Evolutionary conservation across 2,113 vertebrate species (phyloP).

Genomic region (Semnopithecus entellus): DNA sequence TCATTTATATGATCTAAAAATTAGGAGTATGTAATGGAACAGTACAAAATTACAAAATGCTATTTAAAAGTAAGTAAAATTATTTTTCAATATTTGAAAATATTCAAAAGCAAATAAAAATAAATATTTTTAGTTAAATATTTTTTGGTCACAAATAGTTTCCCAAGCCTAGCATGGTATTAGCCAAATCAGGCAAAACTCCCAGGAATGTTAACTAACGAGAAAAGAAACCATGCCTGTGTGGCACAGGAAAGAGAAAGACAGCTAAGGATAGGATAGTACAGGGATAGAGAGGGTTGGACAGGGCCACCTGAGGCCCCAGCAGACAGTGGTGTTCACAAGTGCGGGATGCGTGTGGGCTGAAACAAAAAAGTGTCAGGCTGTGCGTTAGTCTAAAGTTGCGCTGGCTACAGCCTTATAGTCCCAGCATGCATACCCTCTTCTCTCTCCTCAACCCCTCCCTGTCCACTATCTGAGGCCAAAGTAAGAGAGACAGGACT

Average conservation of each 20-base stretch:
- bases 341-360: background rate
- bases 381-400: background rate
- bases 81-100: background rate
- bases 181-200: background rate
- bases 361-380: background rate
- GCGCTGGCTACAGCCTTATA: background rate
- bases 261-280: background rate
- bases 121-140: background rate
- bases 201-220: background rate
- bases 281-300: rapidly evolving
- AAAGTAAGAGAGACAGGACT: background rate
- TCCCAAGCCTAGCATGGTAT: background rate
- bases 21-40: background rate
- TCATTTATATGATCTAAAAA: background rate
- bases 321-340: background rate
- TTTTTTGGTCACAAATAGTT: background rate
- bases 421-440: background rate
- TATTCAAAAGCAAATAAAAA: background rate
- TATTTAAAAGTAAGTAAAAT: background rate
- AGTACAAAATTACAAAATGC: background rate
- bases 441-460: background rate
- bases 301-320: background rate
- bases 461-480: background rate
- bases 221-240: background rate
- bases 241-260: background rate